These are phyloP conservation scores for Chaetodon trifascialis DNA, from an alignment of 2,113 vertebrate genomes.

Conservation along the genomic window DNA sequence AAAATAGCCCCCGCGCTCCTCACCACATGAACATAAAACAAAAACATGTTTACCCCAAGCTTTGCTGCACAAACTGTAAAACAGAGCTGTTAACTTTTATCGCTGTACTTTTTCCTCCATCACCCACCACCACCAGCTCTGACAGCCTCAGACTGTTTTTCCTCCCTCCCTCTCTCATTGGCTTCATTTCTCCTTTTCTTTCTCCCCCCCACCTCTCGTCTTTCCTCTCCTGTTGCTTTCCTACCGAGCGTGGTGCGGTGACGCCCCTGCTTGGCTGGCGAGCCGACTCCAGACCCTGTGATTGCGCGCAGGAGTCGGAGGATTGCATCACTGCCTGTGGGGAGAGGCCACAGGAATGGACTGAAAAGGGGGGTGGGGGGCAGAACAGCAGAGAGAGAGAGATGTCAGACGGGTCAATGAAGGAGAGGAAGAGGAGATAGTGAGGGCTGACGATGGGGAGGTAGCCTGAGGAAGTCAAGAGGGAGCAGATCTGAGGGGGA, in stretches of 20 bases:
- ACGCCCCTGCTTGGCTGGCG: conserved; percentile 76
- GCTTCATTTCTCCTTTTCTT: conserved; percentile 53
- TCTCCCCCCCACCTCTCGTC: conserved; percentile 44
- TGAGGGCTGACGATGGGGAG: conserved; percentile 19
- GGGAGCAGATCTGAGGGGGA: conserved; percentile 29
- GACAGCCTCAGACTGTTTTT: conserved; percentile 60
- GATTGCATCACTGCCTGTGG: conserved; percentile 85
- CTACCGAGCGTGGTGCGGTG: conserved; percentile 64
- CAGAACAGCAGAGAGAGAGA: neutral
- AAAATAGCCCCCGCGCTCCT: neutral
- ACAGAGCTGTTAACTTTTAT: conserved; percentile 61
- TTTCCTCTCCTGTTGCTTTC: conserved; percentile 72
- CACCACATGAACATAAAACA: conserved; percentile 20
- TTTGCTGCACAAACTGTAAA: conserved; percentile 49
- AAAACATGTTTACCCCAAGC: conserved; percentile 46
- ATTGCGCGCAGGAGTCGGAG: conserved; percentile 83
- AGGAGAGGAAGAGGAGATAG: conserved; percentile 33
- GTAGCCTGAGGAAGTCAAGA: conserved; percentile 15
- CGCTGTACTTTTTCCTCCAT: conserved; percentile 25
- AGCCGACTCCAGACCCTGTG: conserved; percentile 76
- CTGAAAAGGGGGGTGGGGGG: conserved; percentile 26
- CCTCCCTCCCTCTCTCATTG: conserved; percentile 35
- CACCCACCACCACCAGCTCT: conserved; percentile 24
- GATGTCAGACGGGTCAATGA: conserved; percentile 17
- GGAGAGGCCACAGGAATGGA: conserved; percentile 79